Conservation (phyloP, 2,888 invertebrate species). For the Carcina quercana region DNA sequence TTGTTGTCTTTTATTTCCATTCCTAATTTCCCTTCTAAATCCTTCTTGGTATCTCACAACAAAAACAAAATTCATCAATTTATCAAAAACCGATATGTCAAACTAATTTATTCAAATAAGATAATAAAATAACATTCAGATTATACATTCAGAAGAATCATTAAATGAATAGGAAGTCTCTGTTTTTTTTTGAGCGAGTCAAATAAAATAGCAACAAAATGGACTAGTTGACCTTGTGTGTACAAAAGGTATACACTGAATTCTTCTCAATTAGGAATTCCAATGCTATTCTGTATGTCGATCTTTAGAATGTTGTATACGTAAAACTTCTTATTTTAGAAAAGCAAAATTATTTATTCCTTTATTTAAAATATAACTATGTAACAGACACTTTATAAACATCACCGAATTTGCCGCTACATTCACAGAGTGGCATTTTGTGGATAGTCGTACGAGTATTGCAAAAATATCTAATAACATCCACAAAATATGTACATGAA, state of each 20-base stretch:
- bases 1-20: conserved; percentile 1
- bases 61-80: too few relatives aligned
- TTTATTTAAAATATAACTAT: too few relatives aligned
- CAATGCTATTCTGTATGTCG: conserved; percentile 4
- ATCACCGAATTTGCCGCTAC: too few relatives aligned
- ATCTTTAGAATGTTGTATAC: neutral
- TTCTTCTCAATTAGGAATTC: conserved; percentile 21
- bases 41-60: neutral
- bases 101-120: too few relatives aligned
- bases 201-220: conserved; percentile 20
- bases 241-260: conserved; percentile 19
- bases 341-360: too few relatives aligned
- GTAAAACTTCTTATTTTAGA: neutral
- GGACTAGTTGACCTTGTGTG: conserved; percentile 47
- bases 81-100: too few relatives aligned
- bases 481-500: neutral
- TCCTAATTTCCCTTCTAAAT: neutral
- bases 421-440: too few relatives aligned
- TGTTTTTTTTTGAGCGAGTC: conserved; percentile 18
- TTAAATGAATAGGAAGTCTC: conserved; percentile 9
- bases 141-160: too few relatives aligned
- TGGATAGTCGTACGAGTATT: too few relatives aligned
- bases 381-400: too few relatives aligned
- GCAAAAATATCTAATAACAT: too few relatives aligned
- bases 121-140: too few relatives aligned